A percentile compares a stretch with the other conserved stretches of the same genome.
phyloP scores from a whole-genome alignment of 2,888 invertebrate genomes.

The Pasiphila rectangulata region DNA sequence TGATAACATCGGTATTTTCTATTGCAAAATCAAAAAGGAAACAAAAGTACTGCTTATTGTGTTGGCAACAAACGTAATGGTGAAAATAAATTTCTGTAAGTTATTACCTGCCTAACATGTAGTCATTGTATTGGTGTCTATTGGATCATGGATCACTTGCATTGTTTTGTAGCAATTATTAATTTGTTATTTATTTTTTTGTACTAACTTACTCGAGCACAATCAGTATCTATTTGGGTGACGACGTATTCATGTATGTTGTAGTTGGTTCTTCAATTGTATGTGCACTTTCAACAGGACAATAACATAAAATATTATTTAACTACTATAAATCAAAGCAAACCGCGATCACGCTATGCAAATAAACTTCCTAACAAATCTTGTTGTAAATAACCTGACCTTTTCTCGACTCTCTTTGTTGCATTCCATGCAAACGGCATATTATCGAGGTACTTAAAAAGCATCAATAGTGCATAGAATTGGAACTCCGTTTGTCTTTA shows the following conservation, averaged over 20 bases:
- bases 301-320: slow-evolving; percentile 14
- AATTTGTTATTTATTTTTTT: neutral
- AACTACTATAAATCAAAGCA: slow-evolving; percentile 20
- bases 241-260: slow-evolving; percentile 1
- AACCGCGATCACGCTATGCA: slow-evolving; percentile 22
- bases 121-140: slow-evolving; percentile 17
- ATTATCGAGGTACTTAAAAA: slow-evolving; percentile 6
- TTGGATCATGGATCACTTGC: neutral
- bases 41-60: slow-evolving; percentile 34
- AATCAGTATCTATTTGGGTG: too few relatives aligned
- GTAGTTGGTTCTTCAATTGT: neutral
- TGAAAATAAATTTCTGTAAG: slow-evolving; percentile 30
- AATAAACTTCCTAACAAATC: slow-evolving; percentile 25
- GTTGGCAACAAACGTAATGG: slow-evolving; percentile 31
- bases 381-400: slow-evolving; percentile 25
- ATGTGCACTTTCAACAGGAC: slow-evolving; percentile 5
- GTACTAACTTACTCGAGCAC: too few relatives aligned
- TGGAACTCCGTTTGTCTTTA: neutral
- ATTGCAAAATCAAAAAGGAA: slow-evolving; percentile 35
- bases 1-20: slow-evolving; percentile 37
- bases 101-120: slow-evolving; percentile 22
- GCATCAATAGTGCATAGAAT: neutral
- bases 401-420: slow-evolving; percentile 30
- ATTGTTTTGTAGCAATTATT: neutral
- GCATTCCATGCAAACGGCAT: slow-evolving; percentile 24